Evolutionary conservation across 2,113 vertebrate species (phyloP), one percentile per base, ranked within the genome.

Genomic region (Bubalus kerabau): DNA sequence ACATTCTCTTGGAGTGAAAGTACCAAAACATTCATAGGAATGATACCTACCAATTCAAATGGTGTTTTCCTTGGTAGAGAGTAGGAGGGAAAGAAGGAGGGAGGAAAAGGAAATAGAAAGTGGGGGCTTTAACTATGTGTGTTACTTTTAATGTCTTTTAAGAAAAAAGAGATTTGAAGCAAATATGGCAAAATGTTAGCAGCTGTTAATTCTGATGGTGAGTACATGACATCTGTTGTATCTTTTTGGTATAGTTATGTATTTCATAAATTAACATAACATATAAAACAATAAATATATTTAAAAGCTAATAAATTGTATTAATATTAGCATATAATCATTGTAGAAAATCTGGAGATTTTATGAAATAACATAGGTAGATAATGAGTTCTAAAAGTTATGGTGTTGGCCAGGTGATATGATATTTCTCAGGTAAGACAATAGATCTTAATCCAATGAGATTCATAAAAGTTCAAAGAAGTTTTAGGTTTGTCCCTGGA

Each of bases 181-280:
- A 90, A 95, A 82, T 93, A 98, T 59, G 84, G 52, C 50, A 95
- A 94, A 92, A 91, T 87, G 80, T 87, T 93, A 95, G 80, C 94
- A 96, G 90, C 87, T 97, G 92, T 94, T 96, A 74, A 67, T 96
- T 97, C 84, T 90, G 46, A 87, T 56, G 80, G 36, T 48, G 48
- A 96, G 85, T 64, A 87, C 32, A 56, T 60, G 93, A 74, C 85
- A 92, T 95, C 94, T 95, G 92, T 95, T 96, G 78, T 36, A 87
- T 87, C 87, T 87, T 90, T 80, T 92, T n/a, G 87, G 52, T 54
- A 92, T 95, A 74, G 43, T 94, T 95, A 64, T 76, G 86, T 92
- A 90, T 62, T 97, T 95, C 92, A 96, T 90, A 80, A 90, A 81
- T 97, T 95, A 80, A 97, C 94, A 52, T 91, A 83, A 80, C 96